A percentile compares a stretch with the other conserved stretches of the same genome.
These are phyloP conservation scores for Taenaris catops DNA, from an alignment of 2,888 invertebrate genomes.

Conservation along the genomic window DNA sequence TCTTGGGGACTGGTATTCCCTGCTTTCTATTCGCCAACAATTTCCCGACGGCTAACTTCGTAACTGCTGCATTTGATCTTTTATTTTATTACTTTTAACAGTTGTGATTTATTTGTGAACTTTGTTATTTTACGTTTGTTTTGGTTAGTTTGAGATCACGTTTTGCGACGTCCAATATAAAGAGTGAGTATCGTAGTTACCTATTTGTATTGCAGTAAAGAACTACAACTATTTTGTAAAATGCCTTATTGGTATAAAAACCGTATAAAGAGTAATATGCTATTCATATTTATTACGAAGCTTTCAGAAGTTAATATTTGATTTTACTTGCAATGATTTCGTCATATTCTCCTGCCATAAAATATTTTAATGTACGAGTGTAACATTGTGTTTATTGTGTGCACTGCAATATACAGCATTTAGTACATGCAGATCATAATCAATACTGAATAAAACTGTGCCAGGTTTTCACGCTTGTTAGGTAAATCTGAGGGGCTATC, in stretches of 20 bases:
- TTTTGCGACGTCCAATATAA: background rate
- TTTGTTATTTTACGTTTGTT: slow-evolving; percentile 4
- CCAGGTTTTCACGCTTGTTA: no score
- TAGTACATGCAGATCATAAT: no score
- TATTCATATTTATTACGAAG: no score
- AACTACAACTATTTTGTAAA: background rate
- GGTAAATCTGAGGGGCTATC: no score
- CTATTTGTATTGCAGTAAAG: background rate
- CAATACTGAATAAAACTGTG: no score
- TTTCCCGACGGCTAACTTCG: slow-evolving; percentile 32
- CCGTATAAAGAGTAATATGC: no score
- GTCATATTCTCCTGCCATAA: no score
- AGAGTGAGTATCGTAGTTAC: slow-evolving; percentile 14
- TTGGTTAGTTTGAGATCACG: slow-evolving; percentile 1
- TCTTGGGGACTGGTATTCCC: slow-evolving; percentile 25
- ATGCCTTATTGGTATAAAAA: background rate
- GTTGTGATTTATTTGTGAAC: slow-evolving; percentile 15
- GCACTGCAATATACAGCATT: no score
- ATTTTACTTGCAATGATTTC: no score
- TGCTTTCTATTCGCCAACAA: slow-evolving; percentile 25
- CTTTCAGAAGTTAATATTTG: no score
- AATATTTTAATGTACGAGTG: no score
- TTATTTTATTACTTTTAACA: slow-evolving; percentile 7
- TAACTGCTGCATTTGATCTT: slow-evolving; percentile 16
- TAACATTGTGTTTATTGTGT: no score